Evolutionary conservation across 2,888 invertebrate genomes (phyloP), one percentile per base, ranked within the genome.

Genomic region (Apomyelois bistriatella): DNA sequence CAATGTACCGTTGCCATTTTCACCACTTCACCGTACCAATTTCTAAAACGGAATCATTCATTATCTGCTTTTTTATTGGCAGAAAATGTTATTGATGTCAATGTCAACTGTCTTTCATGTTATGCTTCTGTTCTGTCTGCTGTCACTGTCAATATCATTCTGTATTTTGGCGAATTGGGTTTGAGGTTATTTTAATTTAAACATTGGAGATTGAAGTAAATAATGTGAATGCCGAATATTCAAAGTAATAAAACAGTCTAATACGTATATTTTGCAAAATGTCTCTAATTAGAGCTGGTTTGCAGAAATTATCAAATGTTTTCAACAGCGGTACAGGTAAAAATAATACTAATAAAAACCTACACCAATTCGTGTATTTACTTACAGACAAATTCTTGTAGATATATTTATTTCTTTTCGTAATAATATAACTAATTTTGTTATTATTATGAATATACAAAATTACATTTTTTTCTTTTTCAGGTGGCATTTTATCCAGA

Each of bases 401-500:
- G n/a, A n/a, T n/a, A n/a, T n/a, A n/a, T n/a, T n/a, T n/a, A n/a
- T n/a, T n/a, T n/a, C n/a, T n/a, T n/a, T n/a, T n/a, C n/a, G n/a
- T n/a, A n/a, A n/a, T n/a, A n/a, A n/a, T n/a, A n/a, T n/a, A n/a
- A n/a, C n/a, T n/a, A n/a, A n/a, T n/a, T n/a, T n/a, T n/a, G n/a
- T n/a, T n/a, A n/a, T n/a, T n/a, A n/a, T n/a, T n/a, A n/a, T n/a
- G n/a, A n/a, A n/a, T n/a, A n/a, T n/a, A n/a, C n/a, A n/a, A n/a
- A n/a, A n/a, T n/a, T n/a, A n/a, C n/a, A n/a, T n/a, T n/a, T n/a
- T n/a, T 43, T 3, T 28, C 5, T 4, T 7, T 79, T 80, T 50
- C 70, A 89, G 89, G 79, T 22, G 82, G 84, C 1, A 62, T 88
- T 36, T 40, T 89, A 43, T 83, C 89, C 42, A 78, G 86, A 76